phyloP scores from a whole-genome alignment of 1,140 invertebrate species.

The Achroia grisella region DNA sequence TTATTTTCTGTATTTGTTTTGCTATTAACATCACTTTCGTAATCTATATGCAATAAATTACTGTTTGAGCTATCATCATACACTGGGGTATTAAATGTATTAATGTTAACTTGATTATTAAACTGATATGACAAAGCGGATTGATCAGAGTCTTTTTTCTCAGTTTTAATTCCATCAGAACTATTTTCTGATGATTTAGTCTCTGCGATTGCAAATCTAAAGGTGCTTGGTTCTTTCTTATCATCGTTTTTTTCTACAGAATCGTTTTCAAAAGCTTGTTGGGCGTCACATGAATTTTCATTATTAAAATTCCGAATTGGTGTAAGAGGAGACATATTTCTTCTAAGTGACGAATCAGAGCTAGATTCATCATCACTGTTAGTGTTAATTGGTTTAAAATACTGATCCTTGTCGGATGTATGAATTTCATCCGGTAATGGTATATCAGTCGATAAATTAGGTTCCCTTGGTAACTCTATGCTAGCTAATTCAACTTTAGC shows the following conservation, averaged over 20 bases:
- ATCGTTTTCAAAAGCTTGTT: conserved; percentile 63
- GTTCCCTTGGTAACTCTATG: conserved; percentile 51
- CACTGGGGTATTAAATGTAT: conserved; percentile 49
- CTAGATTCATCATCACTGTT: conserved; percentile 61
- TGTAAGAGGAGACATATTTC: conserved; percentile 66
- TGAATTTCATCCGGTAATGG: conserved; percentile 48
- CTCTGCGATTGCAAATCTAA: conserved; percentile 51
- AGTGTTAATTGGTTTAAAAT: conserved; percentile 44
- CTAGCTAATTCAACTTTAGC: conserved; percentile 36
- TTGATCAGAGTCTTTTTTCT: conserved; percentile 45
- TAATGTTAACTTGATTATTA: conserved; percentile 52
- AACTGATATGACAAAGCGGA: conserved; percentile 45
- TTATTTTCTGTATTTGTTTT: conserved; percentile 51
- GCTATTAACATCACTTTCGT: conserved; percentile 61
- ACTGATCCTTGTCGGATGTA: conserved; percentile 41
- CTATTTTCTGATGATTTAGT: conserved; percentile 39
- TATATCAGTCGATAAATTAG: conserved; percentile 39
- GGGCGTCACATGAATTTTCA: conserved; percentile 65
- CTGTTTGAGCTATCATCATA: conserved; percentile 65
- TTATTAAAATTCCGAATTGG: conserved; percentile 64
- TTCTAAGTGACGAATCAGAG: conserved; percentile 50
- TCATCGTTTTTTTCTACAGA: conserved; percentile 40
- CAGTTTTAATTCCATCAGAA: conserved; percentile 28
- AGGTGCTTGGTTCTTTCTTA: conserved; percentile 49
- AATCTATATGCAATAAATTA: conserved; percentile 59